Evolutionary conservation across 1,140 invertebrate species (phyloP), one percentile per base, ranked within the genome.

Genomic region (Drosophila repleta): DNA sequence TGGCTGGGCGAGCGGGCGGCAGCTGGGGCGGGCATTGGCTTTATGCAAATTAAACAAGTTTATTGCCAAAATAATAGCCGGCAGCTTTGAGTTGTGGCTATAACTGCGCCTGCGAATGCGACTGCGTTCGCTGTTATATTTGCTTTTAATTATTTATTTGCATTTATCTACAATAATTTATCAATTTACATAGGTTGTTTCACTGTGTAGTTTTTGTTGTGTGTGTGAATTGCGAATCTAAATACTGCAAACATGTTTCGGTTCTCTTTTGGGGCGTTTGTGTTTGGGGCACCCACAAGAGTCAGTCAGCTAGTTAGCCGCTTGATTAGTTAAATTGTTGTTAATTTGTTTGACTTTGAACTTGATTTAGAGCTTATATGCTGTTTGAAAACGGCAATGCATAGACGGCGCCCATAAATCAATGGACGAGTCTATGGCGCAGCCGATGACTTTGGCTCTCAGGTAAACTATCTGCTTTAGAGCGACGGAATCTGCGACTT

Each of bases 291-390:
- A 17, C 57, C 46, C 45, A 18, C 20, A 15, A 37, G 62, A 56
- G 56, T 51, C 20, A 41, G n/a, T 3, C 39, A 17, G 53, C 35
- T 7, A 41, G n/a, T 43, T 17, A 43, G 39, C 18, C 53, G 8
- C 26, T 88, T 88, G 75, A 87, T 88, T 76, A 72, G 75, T 39
- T 74, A 79, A 88, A 88, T 83, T 88, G 73, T 68, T 77, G 83
- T 77, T 88, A 88, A 88, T 88, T 88, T 74, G 79, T 88, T 88
- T 88, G 83, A 82, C 83, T 88, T 88, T 88, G 83, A 88, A 88
- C 84, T 88, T 88, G 83, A 88, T 89, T 88, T 77, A 74, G 61
- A 89, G 79, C 83, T 83, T 71, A 79, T 88, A 83, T 89, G 64
- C 37, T 52, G 58, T 49, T 43, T 37, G n/a, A 11, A 46, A 53